Evolutionary conservation across 2,888 invertebrate species (phyloP).

Genomic region (Germaria angustata): DNA sequence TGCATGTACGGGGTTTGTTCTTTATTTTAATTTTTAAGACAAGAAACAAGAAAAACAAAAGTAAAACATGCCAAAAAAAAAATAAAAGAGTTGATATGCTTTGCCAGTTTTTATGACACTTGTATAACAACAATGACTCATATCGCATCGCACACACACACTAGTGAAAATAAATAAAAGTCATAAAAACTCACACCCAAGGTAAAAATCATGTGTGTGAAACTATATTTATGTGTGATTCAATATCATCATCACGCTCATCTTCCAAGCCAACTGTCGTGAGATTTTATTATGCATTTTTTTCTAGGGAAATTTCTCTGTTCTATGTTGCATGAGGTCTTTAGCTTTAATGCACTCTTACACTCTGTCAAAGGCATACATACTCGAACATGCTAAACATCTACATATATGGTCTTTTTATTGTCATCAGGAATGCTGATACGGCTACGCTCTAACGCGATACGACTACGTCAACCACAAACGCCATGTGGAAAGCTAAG

Average conservation of each 20-base stretch:
- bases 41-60: constrained; percentile 10
- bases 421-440: constrained; percentile 11
- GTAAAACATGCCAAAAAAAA: background rate
- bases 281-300: constrained; percentile 57
- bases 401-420: background rate
- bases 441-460: background rate
- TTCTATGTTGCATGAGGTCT: constrained; percentile 4
- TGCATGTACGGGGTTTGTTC: background rate
- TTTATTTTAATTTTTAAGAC: background rate
- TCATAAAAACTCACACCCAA: constrained; percentile 13
- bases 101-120: constrained; percentile 51
- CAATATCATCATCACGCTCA: constrained; percentile 20
- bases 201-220: background rate
- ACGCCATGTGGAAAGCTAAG: constrained; percentile 3
- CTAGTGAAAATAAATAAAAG: constrained; percentile 10
- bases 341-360: constrained; percentile 13
- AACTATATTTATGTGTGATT: background rate
- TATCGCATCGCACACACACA: background rate
- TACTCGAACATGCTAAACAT: constrained; percentile 1
- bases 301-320: background rate
- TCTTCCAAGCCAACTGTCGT: constrained; percentile 54
- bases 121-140: constrained; percentile 21
- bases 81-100: constrained; percentile 39
- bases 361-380: constrained; percentile 5
- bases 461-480: background rate